A percentile compares a stretch with the other conserved stretches of the same genome.
These are phyloP conservation scores for Barbus barbus DNA, from an alignment of 2,113 vertebrate species.

Conservation along the genomic window DNA sequence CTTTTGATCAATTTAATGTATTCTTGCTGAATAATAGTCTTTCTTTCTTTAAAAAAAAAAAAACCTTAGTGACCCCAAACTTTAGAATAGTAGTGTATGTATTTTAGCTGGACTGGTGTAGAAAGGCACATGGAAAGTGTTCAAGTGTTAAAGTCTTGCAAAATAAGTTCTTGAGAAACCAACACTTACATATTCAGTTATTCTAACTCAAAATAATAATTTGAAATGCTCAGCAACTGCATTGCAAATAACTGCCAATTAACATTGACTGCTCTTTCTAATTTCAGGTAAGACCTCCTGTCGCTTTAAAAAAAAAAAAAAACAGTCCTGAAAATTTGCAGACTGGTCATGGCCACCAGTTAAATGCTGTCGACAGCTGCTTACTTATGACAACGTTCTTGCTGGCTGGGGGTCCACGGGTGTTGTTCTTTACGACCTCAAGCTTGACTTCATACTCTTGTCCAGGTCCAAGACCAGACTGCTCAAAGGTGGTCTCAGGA, in stretches of 20 bases:
- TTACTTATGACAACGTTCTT: constrained; percentile 90
- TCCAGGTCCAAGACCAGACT: constrained; percentile 92
- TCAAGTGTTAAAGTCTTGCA: neutral
- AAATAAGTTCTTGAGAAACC: neutral
- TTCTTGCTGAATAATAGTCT: too few relatives aligned
- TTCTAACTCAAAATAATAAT: neutral
- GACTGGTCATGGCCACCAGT: neutral
- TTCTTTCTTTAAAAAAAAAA: too few relatives aligned
- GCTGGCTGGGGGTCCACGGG: constrained; percentile 84
- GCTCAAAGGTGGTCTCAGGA: constrained; percentile 88
- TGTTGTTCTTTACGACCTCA: constrained; percentile 93
- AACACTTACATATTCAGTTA: neutral
- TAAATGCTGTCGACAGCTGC: constrained; percentile 55
- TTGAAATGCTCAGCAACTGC: neutral
- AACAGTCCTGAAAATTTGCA: neutral
- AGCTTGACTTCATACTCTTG: constrained; percentile 96
- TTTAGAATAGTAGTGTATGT: neutral
- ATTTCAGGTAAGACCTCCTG: neutral
- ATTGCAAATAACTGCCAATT: constrained; percentile 5
- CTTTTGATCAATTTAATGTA: too few relatives aligned
- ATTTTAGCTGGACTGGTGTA: neutral
- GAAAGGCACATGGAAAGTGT: neutral
- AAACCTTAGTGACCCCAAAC: neutral
- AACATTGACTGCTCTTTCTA: neutral
- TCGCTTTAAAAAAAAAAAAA: neutral